A percentile compares a stretch with the other conserved stretches of the same genome.
Conservation (phyloP, 2,888 invertebrate species). For the Apodemia mormo region DNA sequence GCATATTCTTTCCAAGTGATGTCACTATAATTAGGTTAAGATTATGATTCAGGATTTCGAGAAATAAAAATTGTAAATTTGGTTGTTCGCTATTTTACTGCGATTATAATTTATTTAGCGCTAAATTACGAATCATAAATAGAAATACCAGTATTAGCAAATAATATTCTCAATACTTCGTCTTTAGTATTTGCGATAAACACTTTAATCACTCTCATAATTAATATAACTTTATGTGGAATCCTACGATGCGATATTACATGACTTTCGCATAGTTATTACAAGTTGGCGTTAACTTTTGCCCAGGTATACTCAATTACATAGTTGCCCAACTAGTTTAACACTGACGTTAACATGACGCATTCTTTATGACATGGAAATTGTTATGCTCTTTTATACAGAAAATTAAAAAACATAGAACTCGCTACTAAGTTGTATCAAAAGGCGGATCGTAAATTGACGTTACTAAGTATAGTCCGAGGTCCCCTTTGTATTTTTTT, state of each 20-base stretch:
- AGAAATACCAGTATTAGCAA: not conserved
- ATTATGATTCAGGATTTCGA: too few relatives aligned
- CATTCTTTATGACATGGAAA: not conserved
- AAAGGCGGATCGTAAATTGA: too few relatives aligned
- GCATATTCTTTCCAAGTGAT: too few relatives aligned
- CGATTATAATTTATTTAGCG: too few relatives aligned
- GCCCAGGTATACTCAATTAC: not conserved
- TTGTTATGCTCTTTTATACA: not conserved
- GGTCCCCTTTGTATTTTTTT: too few relatives aligned
- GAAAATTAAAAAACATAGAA: too few relatives aligned
- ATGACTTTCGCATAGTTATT: constrained; percentile 4
- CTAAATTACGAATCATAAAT: too few relatives aligned
- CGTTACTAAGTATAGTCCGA: too few relatives aligned
- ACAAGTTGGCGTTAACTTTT: constrained; percentile 1
- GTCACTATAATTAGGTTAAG: too few relatives aligned
- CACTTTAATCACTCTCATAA: not conserved
- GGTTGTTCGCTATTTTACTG: too few relatives aligned
- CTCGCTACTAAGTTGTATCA: too few relatives aligned
- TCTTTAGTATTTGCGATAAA: not conserved
- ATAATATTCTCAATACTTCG: not conserved
- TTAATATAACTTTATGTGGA: not conserved
- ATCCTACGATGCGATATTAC: constrained; percentile 3
- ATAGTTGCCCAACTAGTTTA: not conserved
- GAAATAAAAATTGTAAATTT: too few relatives aligned
- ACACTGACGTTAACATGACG: not conserved